Evolutionary conservation across 1,140 invertebrate genomes (phyloP).

Genomic region (Linepithema humile): DNA sequence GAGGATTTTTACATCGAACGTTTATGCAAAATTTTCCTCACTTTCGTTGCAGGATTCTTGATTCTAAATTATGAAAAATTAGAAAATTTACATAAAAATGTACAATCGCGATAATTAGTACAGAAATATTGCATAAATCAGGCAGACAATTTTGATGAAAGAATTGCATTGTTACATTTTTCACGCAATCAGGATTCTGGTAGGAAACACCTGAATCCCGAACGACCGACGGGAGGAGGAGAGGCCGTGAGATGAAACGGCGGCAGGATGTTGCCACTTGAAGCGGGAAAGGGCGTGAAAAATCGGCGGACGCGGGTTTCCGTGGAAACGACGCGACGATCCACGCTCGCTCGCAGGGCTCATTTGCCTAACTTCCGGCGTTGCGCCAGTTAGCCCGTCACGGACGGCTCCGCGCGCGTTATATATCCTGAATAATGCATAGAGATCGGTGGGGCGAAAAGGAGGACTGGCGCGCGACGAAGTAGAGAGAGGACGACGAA

Average conservation of each 20-base stretch:
- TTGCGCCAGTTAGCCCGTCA: conserved; percentile 68
- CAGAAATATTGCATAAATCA: not conserved
- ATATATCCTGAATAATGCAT: conserved; percentile 71
- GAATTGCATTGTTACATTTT: not conserved
- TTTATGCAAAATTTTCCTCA: not conserved
- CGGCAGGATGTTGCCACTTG: conserved; percentile 43
- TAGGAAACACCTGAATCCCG: not conserved
- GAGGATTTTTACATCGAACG: not conserved
- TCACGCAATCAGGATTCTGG: not conserved
- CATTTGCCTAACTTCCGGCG: conserved; percentile 72
- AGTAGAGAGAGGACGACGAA: conserved; percentile 8
- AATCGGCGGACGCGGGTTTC: conserved; percentile 68
- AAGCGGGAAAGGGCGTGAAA: conserved; percentile 53
- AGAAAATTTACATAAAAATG: not conserved
- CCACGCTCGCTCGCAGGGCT: conserved; percentile 58
- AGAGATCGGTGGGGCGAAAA: conserved; percentile 45
- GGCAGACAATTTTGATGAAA: not conserved
- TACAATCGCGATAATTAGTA: not conserved
- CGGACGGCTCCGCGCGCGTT: conserved; percentile 60
- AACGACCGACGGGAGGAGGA: not conserved
- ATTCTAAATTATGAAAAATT: not conserved
- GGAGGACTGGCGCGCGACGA: too few species aligned
- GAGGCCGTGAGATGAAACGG: conserved; percentile 25
- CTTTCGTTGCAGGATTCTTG: not conserved
- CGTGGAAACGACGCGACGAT: conserved; percentile 67